Base-by-base conservation (phyloP, 2,113 vertebrate species). In the Aegithalos caudatus region DNA sequence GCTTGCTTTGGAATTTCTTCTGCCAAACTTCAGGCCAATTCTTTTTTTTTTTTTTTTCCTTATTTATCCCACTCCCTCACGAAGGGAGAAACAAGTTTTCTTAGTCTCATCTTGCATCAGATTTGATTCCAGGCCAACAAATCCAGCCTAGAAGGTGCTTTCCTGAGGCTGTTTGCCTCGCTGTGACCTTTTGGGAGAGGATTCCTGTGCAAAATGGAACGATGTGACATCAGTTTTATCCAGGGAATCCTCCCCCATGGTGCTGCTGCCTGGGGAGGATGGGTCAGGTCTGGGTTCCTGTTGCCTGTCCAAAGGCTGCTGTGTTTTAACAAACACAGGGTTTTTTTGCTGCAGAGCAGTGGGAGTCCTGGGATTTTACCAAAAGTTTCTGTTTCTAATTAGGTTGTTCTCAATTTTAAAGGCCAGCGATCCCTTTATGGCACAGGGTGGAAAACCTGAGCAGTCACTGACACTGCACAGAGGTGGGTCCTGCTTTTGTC, bases 341-440 rank as follows among this genome's bases (percentile, higher is more conserved):
- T 2, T 60, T 62, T 25, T 72, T 83, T 2, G 19, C 76, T 77
- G 42, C 23, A 3, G 42, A 91, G 77, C 89, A 31, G 33, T 33
- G 50, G 69, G 67, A 88, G 51, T 66, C 40, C 62, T 92, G 83
- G 86, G 72, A 70, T 94, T 91, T 86, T 81, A 66, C 83, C 77
- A 54, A 57, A 89, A 67, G 67, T 86, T 94, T 88, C 88, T 95
- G 85, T 92, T 95, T 92, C 89, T 89, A 58, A 91, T 94, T 81
- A 86, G 72, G 64, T 66, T 88, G 77, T 77, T 92, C 89, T 84
- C 80, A 42, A 5, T 91, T 86, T 77, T 65, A 92, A 96, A 94
- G 92, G 72, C 83, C 81, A 81, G 33, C 14, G 50, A 70, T 91
- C 67, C 40, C 86, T 81, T 70, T 94, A 50, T 58, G 83, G 69